A percentile compares a stretch with the other conserved stretches of the same genome.
These are phyloP conservation scores for Cloeon dipterum DNA, from an alignment of 2,888 invertebrate species.

Conservation along the genomic window DNA sequence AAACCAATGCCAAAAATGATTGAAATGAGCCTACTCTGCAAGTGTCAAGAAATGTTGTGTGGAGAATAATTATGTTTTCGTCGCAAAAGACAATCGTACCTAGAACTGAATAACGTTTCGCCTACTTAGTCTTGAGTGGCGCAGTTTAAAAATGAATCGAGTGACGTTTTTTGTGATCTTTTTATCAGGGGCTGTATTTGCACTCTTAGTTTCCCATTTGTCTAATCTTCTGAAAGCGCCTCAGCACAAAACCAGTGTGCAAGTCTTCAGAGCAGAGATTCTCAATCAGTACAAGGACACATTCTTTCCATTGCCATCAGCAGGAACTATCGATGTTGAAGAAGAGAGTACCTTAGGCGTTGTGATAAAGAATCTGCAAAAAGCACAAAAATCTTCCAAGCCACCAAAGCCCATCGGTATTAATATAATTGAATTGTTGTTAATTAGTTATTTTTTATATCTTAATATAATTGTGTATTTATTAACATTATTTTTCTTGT, in stretches of 20 bases:
- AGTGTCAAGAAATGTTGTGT: too few species aligned
- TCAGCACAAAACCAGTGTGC: slow-evolving; percentile 2
- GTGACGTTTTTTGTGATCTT: too few species aligned
- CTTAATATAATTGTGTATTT: background rate
- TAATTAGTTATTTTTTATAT: background rate
- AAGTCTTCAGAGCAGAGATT: background rate
- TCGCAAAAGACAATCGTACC: too few species aligned
- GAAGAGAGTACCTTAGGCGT: slow-evolving; percentile 7
- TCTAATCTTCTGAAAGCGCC: slow-evolving; percentile 7
- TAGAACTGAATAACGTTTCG: too few species aligned
- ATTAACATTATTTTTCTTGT: too few species aligned
- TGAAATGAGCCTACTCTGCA: too few species aligned
- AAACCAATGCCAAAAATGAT: too few species aligned
- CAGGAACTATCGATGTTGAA: slow-evolving; percentile 7
- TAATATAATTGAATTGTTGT: background rate
- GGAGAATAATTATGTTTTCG: too few species aligned
- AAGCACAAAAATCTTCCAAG: background rate
- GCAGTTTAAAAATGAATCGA: too few species aligned
- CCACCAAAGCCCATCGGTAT: slow-evolving; percentile 1
- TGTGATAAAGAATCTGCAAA: slow-evolving; percentile 4
- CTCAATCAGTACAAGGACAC: slow-evolving; percentile 2
- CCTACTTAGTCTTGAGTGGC: too few species aligned
- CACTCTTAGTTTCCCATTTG: slow-evolving; percentile 7
- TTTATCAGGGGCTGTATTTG: slow-evolving; percentile 8
- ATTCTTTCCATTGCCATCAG: slow-evolving; percentile 9